Base-by-base conservation (phyloP, 2,888 invertebrate species). In the Agriopis marginaria region DNA sequence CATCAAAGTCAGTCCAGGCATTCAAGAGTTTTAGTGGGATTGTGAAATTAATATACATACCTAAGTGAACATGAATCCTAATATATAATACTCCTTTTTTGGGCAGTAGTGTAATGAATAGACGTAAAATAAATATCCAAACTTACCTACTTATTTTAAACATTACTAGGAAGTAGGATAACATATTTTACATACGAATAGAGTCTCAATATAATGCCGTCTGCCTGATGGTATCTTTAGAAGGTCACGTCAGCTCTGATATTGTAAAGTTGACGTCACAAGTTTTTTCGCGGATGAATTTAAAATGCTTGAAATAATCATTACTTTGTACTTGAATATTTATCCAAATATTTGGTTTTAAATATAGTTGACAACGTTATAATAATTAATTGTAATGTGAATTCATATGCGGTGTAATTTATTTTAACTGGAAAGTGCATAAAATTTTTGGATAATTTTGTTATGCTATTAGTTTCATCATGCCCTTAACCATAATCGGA, bases 111-210 rank as follows among this genome's bases (percentile, higher is more conserved):
- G 10, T 23, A 51, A 51, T 14, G 3, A n/a, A 54, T 39, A 1
- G 17, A 54, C n/a, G 12, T 54, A 17, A 42, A 54, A 39, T 54
- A 54, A 39, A 14, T 55, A 40, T 55, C 32, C 40, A 40, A 55
- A 40, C n/a, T 5, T 14, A n/a, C n/a, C 4, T 14, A 14, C 14
- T 14, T 42, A 42, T 54, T 54, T 54, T 10, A 56, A 42, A 42
- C 55, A 54, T 56, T 42, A 42, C 6, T 32, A 53, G 14, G 40
- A 55, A 40, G 14, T 42, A 42, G 9, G 1, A 39, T 40, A 42
- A 56, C 17, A 42, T 0, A 56, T 11, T 56, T 56, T 56, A 42
- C 55, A 56, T 17, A 56, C 11, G 42, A 56, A 56, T 17, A 56
- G 55, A 39, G n/a, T 39, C 6, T 40, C n/a, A n/a, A 12, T 40